Base-by-base conservation (phyloP, 2,797 vertebrate species). In the Phylloscopus collybita region DNA sequence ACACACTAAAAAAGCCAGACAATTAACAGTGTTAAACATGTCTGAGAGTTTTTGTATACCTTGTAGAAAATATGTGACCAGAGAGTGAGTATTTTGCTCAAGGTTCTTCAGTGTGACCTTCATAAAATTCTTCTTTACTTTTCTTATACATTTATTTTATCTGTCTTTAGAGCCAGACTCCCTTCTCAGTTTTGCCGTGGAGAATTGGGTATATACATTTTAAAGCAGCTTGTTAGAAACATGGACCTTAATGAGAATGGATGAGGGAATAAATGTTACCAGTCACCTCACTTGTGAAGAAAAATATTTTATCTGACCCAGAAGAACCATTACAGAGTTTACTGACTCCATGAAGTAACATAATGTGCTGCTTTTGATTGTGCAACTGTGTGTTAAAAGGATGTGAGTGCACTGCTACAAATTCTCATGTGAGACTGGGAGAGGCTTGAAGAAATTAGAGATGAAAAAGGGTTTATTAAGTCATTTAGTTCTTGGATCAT, bases 261-360 rank as follows among this genome's bases (percentile, higher is more conserved):
- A 92, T 96, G 97, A 90, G 92, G 4, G 22, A 90, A 76, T 84
- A 82, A 90, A 96, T 84, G 61, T 94, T 96, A 92, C 82, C 34
- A 93, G 82, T 93, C 89, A 90, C 73, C 62, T 83, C 81, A 88
- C 75, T 79, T 91, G 87, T 57, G 81, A 96, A 96, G 92, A 88
- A 91, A 94, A 93, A 76, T 49, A 74, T 83, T 91, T 94, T 94
- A 94, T 81, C 94, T 93, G 95, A 89, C 91, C 90, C 95, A 85
- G 59, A 95, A 97, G 95, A 95, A 88, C 85, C 67, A 90, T 96
- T 95, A 93, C 49, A 79, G 90, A 89, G 78, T 93, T 93, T 95
- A 96, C 91, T 93, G 81, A 96, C 86, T 95, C 80, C 65, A 40
- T 74, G 85, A 94, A 96, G 76, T 93, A 96, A 96, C 83, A 94